These are phyloP conservation scores for Chamaetylas fuelleborni DNA, from an alignment of 2,113 vertebrate species.

Conservation along the genomic window DNA sequence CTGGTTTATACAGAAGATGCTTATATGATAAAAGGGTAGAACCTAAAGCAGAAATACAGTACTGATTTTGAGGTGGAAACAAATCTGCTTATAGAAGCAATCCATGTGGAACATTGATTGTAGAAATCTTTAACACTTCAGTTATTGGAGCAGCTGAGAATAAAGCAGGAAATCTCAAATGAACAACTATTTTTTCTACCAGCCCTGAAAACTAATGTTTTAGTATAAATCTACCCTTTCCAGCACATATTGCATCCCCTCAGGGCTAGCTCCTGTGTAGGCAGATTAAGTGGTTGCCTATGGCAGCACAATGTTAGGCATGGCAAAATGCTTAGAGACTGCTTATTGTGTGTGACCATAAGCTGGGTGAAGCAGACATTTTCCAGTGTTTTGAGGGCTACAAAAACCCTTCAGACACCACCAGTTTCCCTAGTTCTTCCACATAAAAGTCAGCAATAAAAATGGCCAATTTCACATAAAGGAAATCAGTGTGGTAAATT, in stretches of 20 bases:
- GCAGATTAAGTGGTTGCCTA: conserved; percentile 57
- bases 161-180: conserved; percentile 54
- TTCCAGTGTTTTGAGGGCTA: background rate
- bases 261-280: conserved; percentile 43
- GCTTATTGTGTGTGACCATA: background rate
- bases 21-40: conserved; percentile 54
- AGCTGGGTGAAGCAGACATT: conserved; percentile 23
- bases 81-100: conserved; percentile 40
- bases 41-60: conserved; percentile 17
- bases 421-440: background rate
- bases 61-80: conserved; percentile 46
- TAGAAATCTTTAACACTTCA: conserved; percentile 51
- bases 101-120: conserved; percentile 5
- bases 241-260: conserved; percentile 51
- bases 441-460: background rate
- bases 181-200: conserved; percentile 44
- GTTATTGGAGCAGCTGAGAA: conserved; percentile 46
- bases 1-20: conserved; percentile 56
- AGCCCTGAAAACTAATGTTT: conserved; percentile 34
- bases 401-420: background rate
- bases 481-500: background rate
- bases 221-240: conserved; percentile 48
- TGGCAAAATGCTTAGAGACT: conserved; percentile 38
- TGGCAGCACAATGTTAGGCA: conserved; percentile 44
- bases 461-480: background rate